Evolutionary conservation across 2,797 vertebrate genomes (phyloP).

Genomic region (Arctocebus calabarensis): DNA sequence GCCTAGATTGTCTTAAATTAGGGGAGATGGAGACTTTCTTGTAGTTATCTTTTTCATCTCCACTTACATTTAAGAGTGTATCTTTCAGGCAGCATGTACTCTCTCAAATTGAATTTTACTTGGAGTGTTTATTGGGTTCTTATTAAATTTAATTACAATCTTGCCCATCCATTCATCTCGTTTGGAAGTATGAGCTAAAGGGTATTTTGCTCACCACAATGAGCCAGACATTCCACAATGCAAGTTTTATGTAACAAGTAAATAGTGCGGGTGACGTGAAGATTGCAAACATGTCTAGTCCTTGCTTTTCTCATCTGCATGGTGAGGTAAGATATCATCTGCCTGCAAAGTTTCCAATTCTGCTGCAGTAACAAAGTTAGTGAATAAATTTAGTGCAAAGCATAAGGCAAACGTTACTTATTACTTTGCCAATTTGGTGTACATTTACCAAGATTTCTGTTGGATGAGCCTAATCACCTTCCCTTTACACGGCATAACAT

Average conservation of each 20-base stretch:
- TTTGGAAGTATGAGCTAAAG: neutral
- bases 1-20: neutral
- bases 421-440: neutral
- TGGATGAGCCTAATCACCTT: neutral
- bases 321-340: neutral
- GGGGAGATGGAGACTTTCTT: neutral
- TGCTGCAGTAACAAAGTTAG: neutral
- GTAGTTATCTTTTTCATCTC: neutral
- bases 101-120: neutral
- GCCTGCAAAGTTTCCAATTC: neutral
- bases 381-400: neutral
- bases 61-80: neutral
- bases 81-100: neutral
- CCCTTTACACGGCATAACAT: neutral
- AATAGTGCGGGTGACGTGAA: no score
- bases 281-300: rapidly evolving
- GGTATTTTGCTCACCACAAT: neutral
- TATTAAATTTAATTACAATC: neutral
- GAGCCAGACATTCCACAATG: neutral
- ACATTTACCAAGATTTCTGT: neutral
- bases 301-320: neutral
- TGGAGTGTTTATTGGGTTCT: neutral
- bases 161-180: neutral
- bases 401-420: neutral
- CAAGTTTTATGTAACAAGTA: neutral